These are phyloP conservation scores for Pteronotus mesoamericanus DNA, from an alignment of 2,797 vertebrate species.

Conservation along the genomic window DNA sequence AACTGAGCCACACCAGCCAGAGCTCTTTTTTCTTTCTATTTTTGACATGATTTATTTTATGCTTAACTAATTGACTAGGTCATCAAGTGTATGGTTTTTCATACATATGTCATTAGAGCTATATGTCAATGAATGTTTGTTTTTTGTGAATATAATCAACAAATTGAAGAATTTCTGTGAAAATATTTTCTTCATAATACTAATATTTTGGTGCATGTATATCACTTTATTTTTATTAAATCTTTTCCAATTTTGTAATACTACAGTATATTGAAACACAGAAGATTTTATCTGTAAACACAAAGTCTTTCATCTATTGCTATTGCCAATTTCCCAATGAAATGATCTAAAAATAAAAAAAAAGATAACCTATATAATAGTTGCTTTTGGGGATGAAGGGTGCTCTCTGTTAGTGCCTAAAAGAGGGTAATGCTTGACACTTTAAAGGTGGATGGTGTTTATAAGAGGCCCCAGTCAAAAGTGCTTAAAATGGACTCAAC, in stretches of 20 bases:
- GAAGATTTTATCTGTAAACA: conserved; percentile 93
- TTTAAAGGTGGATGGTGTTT: conserved; percentile 88
- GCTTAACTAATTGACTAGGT: conserved; percentile 96
- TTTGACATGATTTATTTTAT: conserved; percentile 99
- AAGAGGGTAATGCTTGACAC: conserved; percentile 88
- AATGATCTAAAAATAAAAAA: conserved; percentile 82
- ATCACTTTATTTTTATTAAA: conserved; percentile 98
- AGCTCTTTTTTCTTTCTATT: conserved; percentile 77
- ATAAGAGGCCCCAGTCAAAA: conserved; percentile 79
- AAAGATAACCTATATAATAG: conserved; percentile 82
- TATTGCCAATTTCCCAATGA: conserved; percentile 92
- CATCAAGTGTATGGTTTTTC: conserved; percentile 97
- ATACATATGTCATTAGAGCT: conserved; percentile 96
- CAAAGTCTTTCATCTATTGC: conserved; percentile 91
- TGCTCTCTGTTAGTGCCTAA: conserved; percentile 86
- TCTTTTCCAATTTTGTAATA: conserved; percentile 98
- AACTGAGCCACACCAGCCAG: background rate
- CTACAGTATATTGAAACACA: conserved; percentile 90
- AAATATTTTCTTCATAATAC: conserved; percentile 92
- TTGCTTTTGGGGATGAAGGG: conserved; percentile 82
- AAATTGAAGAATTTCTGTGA: conserved; percentile 93
- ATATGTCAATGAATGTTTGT: conserved; percentile 94
- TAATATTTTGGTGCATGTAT: conserved; percentile 99
- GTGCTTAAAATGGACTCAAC: conserved; percentile 87
- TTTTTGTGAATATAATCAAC: conserved; percentile 93